Conservation (phyloP, 2,113 vertebrate genomes). For the Rhinopomastus cyanomelas region DNA sequence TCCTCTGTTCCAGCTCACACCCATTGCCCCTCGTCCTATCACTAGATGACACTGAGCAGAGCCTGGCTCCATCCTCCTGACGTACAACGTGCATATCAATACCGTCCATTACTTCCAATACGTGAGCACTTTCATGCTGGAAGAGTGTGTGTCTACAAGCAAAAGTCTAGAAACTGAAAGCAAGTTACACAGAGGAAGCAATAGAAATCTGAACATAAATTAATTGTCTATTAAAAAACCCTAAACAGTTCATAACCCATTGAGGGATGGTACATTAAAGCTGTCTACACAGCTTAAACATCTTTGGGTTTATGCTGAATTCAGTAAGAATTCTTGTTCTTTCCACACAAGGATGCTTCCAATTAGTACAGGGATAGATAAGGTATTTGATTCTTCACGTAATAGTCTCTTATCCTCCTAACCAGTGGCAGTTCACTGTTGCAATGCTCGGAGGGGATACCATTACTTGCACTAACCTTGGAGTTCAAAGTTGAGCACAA, state of each 20-base stretch:
- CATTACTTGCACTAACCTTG: not conserved
- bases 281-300: not conserved
- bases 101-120: not conserved
- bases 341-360: not conserved
- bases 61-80: no score
- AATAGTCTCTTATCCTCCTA: not conserved
- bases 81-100: not conserved
- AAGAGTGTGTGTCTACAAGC: not conserved
- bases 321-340: not conserved
- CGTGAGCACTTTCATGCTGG: not conserved
- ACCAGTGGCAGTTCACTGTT: not conserved
- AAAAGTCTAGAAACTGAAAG: not conserved
- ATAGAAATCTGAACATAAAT: not conserved
- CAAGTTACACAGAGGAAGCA: not conserved
- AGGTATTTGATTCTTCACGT: not conserved
- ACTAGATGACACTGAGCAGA: no score
- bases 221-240: not conserved
- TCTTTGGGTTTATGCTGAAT: not conserved
- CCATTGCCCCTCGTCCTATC: no score
- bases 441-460: not conserved
- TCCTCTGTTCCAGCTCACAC: no score
- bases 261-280: not conserved
- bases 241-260: not conserved
- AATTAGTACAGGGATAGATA: not conserved
- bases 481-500: slow-evolving; percentile 26